Evolutionary conservation across 1,140 invertebrate species (phyloP), one percentile per base, ranked within the genome.

Genomic region (Euwallacea fornicatus): DNA sequence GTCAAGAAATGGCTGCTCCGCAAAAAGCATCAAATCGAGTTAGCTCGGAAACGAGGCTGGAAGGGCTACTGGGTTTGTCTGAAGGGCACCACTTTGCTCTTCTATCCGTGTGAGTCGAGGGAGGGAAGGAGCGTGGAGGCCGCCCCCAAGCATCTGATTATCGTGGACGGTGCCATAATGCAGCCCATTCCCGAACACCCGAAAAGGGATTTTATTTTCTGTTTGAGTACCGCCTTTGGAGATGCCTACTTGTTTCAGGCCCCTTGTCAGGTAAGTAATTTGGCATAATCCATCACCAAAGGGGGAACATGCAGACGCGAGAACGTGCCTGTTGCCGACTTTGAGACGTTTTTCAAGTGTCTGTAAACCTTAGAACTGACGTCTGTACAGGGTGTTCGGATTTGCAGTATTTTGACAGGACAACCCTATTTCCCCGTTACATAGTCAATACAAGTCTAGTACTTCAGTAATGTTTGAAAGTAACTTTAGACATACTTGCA

Each of bases 31-130:
- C 95, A 98, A 83, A 94, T 98, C 74, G 96, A 98, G 82, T 83
- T 98, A 80, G 96, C 96, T 3, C 87, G 95, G 15, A 96, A 97
- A 82, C 88, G 96, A 50, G 95, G 95, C 69, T 98, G 97, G 97
- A 98, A 98, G 83, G 94, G 94, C 59, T 98, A 98, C 83, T 98
- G 96, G 96, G 96, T 98, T 9, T 97, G 95, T 83, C 85, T 99
- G 63, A 98, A 98, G 82, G 97, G 97, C 67, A 98, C 96, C 10
- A 98, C 96, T 15, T 86, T 99, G 16, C 88, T 98, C 21, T 98
- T 98, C 83, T 98, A 98, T 83, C 95, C 95, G 2, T 97, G 96
- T 81, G 95, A 97, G 81, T 95, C 95, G 41, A 89, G 95, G 59
- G 95, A 96, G 80, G 92, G 93, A 13, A 86, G 92, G 54, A 93